Conservation (phyloP, 2,113 vertebrate genomes). For the Hyaena hyaena region DNA sequence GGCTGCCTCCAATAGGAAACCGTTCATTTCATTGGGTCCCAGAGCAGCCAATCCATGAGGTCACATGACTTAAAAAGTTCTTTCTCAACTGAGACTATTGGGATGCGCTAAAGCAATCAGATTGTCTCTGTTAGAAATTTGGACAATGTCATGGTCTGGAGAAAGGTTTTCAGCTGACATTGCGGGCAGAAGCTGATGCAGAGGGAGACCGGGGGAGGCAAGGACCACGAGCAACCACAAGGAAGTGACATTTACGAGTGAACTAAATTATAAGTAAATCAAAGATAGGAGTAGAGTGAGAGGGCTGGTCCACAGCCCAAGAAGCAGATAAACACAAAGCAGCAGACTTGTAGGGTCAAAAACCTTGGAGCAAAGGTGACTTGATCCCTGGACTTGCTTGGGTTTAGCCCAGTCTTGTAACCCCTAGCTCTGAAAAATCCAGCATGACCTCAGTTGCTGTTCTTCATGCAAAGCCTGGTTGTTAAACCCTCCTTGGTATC, state of each 20-base stretch:
- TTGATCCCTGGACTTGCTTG: not conserved
- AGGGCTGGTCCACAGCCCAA: not conserved
- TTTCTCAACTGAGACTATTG: not conserved
- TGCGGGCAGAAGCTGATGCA: not conserved
- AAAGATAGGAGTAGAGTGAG: not conserved
- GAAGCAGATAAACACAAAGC: not conserved
- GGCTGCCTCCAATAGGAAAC: not conserved
- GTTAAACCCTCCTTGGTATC: not conserved
- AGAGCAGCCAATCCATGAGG: not conserved
- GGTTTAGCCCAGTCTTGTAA: not conserved
- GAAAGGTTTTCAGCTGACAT: not conserved
- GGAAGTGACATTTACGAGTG: not conserved
- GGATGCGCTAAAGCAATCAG: not conserved
- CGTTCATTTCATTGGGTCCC: not conserved
- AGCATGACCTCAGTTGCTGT: not conserved
- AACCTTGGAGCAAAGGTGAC: not conserved
- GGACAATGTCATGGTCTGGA: not conserved
- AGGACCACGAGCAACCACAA: not conserved
- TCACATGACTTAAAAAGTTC: not conserved
- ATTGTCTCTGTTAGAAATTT: not conserved
- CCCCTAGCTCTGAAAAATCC: not conserved
- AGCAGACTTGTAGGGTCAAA: not conserved
- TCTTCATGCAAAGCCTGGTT: not conserved
- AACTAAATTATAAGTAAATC: not conserved
- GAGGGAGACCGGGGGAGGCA: not conserved